Conservation (phyloP, 1,140 invertebrate species). For the Tenebrio molitor region DNA sequence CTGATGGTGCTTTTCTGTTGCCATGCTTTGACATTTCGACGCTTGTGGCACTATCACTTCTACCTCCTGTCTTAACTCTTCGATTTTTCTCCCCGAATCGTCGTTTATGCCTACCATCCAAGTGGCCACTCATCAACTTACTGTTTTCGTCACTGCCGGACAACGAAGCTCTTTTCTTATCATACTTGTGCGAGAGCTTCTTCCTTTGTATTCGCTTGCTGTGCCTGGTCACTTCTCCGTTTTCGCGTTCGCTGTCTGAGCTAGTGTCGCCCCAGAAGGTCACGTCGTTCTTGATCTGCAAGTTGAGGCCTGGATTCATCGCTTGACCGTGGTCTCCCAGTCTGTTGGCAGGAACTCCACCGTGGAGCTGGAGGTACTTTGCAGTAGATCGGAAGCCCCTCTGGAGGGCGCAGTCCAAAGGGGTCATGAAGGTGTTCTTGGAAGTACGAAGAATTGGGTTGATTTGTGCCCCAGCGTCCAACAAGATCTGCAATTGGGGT, state of each 20-base stretch:
- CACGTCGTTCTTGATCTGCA: conserved; percentile 61
- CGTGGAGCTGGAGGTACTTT: conserved; percentile 93
- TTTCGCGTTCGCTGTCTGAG: conserved; percentile 60
- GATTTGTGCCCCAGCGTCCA: conserved; percentile 85
- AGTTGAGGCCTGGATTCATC: conserved; percentile 42
- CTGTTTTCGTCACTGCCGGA: conserved; percentile 54
- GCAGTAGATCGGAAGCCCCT: conserved; percentile 90
- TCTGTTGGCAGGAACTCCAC: conserved; percentile 84
- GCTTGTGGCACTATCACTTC: conserved; percentile 17
- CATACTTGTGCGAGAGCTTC: conserved; percentile 55
- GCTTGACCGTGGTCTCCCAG: conserved; percentile 62
- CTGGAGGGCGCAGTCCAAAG: conserved; percentile 90
- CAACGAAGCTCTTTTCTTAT: conserved; percentile 52
- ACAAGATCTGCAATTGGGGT: conserved; percentile 75
- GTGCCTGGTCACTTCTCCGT: conserved; percentile 45
- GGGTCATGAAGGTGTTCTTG: conserved; percentile 87
- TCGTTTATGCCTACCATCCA: conserved; percentile 32
- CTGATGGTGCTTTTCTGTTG: conserved; percentile 44
- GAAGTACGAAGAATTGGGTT: conserved; percentile 87
- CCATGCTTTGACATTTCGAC: neutral
- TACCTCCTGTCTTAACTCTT: conserved; percentile 38
- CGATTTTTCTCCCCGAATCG: conserved; percentile 43
- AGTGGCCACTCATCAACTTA: conserved; percentile 35
- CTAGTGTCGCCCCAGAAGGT: conserved; percentile 60
- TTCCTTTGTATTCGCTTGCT: conserved; percentile 52